Evolutionary conservation across 2,888 invertebrate species (phyloP), one percentile per base, ranked within the genome.

Genomic region (Hermaeophaga mercurialis): DNA sequence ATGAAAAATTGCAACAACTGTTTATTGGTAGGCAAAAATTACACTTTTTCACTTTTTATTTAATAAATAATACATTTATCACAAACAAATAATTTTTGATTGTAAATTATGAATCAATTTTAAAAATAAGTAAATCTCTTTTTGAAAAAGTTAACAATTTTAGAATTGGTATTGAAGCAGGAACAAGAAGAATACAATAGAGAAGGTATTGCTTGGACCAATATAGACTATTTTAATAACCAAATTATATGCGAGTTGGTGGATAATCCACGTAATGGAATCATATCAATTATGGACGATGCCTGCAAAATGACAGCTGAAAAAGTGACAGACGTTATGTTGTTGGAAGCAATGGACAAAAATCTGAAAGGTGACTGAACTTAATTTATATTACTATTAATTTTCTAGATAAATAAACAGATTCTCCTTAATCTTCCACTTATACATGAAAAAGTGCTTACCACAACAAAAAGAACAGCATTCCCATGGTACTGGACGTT

Each of bases 161-260:
- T 74, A 91, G 97, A 98, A 78, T 80, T 99, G 79, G 98, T 98
- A 22, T 79, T 99, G 61, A 96, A 96, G 73, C 97, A 96, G 77
- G 97, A 99, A 75, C 98, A 99, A 73, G 98, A 98, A 74, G 98
- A 98, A 74, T 99, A 99, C 75, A 85, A 88, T 63, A 84, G 89
- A 18, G 98, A 99, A 76, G 98, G 97, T 47, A 97, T 99, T 72
- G 89, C 89, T 66, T 98, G 97, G 98, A 86, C 89, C 56, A 90
- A 94, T 68, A 86, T 99, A 61, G 89, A 95, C 57, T 99, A 96
- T 80, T 97, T 98, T 80, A 97, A 98, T 80, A 98, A 99, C 82
- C 90, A 96, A 78, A 84, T 85, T 46, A 97, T 98, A 75, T 97
- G 96, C 78, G 95, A 96, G 74, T 82, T 99, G 58, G 93, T 98